phyloP scores from a whole-genome alignment of 2,113 vertebrate genomes.

The Menura novaehollandiae region DNA sequence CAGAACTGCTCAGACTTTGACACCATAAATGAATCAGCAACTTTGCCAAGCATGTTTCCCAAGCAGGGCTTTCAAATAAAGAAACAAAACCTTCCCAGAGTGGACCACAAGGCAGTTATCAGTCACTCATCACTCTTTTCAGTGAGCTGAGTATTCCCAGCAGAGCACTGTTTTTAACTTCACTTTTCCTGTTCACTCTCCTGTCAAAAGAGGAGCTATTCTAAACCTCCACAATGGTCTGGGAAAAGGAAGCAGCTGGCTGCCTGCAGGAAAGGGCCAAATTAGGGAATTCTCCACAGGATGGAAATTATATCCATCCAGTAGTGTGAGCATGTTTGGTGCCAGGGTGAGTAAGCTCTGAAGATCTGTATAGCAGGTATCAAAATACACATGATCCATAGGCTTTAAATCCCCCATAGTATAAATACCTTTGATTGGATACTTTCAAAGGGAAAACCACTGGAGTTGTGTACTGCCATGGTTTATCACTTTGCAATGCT shows the following conservation, averaged over 20 bases:
- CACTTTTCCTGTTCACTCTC: background rate
- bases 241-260: background rate
- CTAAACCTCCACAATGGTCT: background rate
- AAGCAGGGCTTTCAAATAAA: constrained; percentile 5
- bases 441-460: background rate
- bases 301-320: background rate
- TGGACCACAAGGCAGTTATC: background rate
- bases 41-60: background rate
- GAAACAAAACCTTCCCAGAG: background rate
- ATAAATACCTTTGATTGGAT: background rate
- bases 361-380: background rate
- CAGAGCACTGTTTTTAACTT: background rate
- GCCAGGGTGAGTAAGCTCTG: background rate
- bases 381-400: background rate
- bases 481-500: background rate
- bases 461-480: background rate
- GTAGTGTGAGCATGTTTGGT: background rate
- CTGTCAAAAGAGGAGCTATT: background rate
- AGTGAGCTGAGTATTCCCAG: background rate
- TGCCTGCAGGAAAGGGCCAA: background rate
- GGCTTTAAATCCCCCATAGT: background rate
- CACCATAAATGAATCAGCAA: background rate
- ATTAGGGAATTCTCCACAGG: background rate
- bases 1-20: background rate
- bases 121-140: background rate